A percentile compares a stretch with the other conserved stretches of the same genome.
phyloP scores from a whole-genome alignment of 2,797 vertebrate species.

The Glossophaga mutica region DNA sequence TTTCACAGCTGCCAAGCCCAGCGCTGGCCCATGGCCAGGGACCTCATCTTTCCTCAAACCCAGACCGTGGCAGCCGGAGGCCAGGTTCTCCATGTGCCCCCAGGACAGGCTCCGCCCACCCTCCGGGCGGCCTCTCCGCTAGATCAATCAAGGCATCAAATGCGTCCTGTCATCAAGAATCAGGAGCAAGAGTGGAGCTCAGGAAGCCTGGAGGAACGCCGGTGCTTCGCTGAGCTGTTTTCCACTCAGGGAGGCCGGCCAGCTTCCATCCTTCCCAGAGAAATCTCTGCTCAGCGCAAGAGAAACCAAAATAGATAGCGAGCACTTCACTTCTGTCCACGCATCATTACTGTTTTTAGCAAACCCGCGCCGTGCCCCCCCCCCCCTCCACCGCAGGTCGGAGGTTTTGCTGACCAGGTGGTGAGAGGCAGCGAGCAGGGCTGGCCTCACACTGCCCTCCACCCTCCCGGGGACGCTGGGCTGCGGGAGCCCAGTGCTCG shows the following conservation, averaged over 20 bases:
- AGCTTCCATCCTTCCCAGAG: slow-evolving; percentile 20
- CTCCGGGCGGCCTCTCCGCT: neutral
- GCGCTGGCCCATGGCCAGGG: accelerated
- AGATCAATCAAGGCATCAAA: slow-evolving; percentile 51
- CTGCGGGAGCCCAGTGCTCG: accelerated
- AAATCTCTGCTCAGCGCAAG: slow-evolving; percentile 48
- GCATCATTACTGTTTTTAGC: slow-evolving; percentile 32
- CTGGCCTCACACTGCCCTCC: neutral
- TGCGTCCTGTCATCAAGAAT: slow-evolving; percentile 64
- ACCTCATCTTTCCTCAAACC: neutral
- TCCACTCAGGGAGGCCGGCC: neutral
- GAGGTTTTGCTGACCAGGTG: neutral
- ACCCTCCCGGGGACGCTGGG: neutral
- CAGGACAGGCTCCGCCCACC: neutral
- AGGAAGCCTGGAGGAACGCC: neutral
- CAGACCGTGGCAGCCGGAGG: neutral
- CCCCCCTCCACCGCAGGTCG: neutral
- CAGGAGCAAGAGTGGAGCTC: slow-evolving; percentile 12
- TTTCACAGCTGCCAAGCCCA: neutral
- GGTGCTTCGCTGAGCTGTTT: slow-evolving; percentile 32
- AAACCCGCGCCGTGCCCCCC: neutral
- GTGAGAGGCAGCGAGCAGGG: neutral
- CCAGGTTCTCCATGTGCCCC: accelerated
- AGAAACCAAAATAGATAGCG: slow-evolving; percentile 47
- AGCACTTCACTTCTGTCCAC: slow-evolving; percentile 2